phyloP scores from a whole-genome alignment of 2,797 vertebrate genomes.

The Thalassophryne amazonica region DNA sequence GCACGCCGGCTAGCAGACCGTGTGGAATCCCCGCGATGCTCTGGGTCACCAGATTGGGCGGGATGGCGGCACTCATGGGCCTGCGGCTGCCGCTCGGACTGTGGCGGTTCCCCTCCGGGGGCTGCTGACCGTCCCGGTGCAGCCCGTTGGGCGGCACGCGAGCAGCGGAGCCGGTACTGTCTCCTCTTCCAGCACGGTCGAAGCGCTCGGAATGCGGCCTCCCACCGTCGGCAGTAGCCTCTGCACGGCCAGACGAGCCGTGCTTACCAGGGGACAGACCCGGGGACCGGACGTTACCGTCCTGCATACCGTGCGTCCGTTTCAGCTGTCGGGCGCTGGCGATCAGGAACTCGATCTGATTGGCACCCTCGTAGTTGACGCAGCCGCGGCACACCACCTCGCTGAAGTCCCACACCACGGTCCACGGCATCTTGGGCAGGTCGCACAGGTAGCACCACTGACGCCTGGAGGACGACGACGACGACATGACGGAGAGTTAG shows the following conservation, averaged over 20 bases:
- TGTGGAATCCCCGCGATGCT: constrained; percentile 76
- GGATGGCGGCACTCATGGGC: constrained; percentile 81
- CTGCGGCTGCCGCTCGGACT: constrained; percentile 78
- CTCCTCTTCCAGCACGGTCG: constrained; percentile 66
- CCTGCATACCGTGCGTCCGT: constrained; percentile 83
- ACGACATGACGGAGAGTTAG: constrained; percentile 70
- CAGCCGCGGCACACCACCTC: constrained; percentile 90
- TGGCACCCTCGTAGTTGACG: constrained; percentile 91
- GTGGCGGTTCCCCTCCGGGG: constrained; percentile 76
- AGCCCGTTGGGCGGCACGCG: constrained; percentile 84
- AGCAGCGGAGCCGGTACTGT: constrained; percentile 62
- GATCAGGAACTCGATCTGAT: constrained; percentile 88
- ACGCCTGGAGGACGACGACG: constrained; percentile 82
- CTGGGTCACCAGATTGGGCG: constrained; percentile 78
- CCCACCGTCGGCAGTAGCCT: constrained; percentile 52
- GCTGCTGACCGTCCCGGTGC: constrained; percentile 77
- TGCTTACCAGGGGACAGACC: constrained; percentile 83
- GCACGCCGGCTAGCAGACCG: constrained; percentile 79
- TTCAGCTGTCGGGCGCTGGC: constrained; percentile 86
- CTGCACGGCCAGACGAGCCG: constrained; percentile 55
- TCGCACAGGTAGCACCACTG: constrained; percentile 93
- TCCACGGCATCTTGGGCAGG: constrained; percentile 92
- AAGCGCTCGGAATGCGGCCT: constrained; percentile 72
- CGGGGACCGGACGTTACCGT: constrained; percentile 83
- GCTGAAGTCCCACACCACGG: constrained; percentile 92